Evolutionary conservation across 2,797 vertebrate species (phyloP).

Genomic region (Syncerus caffer): DNA sequence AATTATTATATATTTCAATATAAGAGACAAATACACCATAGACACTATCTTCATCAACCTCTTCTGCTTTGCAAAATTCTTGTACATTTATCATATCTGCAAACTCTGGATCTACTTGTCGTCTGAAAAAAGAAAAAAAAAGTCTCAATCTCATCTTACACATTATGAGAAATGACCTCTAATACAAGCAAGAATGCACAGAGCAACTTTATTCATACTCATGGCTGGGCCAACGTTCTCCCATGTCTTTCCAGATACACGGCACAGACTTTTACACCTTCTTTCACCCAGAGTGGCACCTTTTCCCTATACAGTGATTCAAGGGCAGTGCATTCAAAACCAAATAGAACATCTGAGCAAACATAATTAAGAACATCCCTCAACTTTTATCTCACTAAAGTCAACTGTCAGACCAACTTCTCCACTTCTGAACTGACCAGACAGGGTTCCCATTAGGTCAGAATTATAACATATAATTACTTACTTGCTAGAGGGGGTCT

Average conservation of each 20-base stretch:
- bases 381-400: not conserved
- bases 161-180: not conserved
- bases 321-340: not conserved
- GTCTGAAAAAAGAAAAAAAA: slow-evolving; percentile 78
- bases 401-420: not conserved
- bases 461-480: not conserved
- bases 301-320: not conserved
- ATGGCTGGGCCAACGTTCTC: not conserved
- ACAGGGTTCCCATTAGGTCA: not conserved
- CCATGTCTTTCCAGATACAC: not conserved
- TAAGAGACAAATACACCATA: slow-evolving; percentile 96
- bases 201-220: not conserved
- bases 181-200: not conserved
- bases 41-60: slow-evolving; percentile 95
- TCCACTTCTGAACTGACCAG: not conserved
- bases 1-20: slow-evolving; percentile 99
- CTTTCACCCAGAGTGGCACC: not conserved
- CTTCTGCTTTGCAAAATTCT: slow-evolving; percentile 88
- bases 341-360: not conserved
- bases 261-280: not conserved
- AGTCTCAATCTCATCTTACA: not conserved
- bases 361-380: not conserved
- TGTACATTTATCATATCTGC: slow-evolving; percentile 92
- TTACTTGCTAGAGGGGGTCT: slow-evolving; percentile 88
- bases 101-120: slow-evolving; percentile 93